Evolutionary conservation across 1,140 invertebrate species (phyloP).

Genomic region (Neodiprion fabricii): DNA sequence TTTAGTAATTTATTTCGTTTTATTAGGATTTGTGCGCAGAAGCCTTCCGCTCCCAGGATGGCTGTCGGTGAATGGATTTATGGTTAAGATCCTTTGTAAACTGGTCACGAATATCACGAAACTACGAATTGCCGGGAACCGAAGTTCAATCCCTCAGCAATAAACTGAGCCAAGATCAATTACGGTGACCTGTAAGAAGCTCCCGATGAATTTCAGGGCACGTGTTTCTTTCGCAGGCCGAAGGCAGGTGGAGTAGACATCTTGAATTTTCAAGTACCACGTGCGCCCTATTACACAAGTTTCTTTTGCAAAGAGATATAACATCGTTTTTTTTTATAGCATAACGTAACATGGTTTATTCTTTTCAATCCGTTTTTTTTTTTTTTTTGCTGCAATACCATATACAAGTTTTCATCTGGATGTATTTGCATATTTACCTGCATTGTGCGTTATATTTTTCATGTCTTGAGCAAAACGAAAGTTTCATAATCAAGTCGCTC

Average conservation of each 20-base stretch:
- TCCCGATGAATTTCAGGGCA: background rate
- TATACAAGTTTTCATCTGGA: too few species aligned
- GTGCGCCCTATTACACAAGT: background rate
- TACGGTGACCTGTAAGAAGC: background rate
- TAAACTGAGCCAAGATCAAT: constrained; percentile 7
- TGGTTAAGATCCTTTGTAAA: background rate
- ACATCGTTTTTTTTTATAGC: background rate
- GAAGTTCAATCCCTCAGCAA: constrained; percentile 1
- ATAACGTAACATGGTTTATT: background rate
- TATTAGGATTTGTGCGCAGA: too few species aligned
- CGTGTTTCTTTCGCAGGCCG: background rate
- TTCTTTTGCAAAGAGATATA: background rate
- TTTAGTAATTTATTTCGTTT: too few species aligned
- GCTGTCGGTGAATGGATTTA: too few species aligned
- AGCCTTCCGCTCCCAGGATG: too few species aligned
- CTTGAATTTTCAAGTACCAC: background rate
- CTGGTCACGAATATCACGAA: constrained; percentile 5
- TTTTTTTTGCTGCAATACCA: background rate
- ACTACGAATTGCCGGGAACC: background rate
- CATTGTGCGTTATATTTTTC: too few species aligned
- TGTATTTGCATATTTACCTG: too few species aligned
- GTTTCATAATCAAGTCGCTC: too few species aligned
- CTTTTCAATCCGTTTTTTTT: background rate
- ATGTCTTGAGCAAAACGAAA: too few species aligned
- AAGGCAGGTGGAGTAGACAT: background rate